Conservation (phyloP, 2,888 invertebrate genomes). For the Ommatoiulus sabulosus region DNA sequence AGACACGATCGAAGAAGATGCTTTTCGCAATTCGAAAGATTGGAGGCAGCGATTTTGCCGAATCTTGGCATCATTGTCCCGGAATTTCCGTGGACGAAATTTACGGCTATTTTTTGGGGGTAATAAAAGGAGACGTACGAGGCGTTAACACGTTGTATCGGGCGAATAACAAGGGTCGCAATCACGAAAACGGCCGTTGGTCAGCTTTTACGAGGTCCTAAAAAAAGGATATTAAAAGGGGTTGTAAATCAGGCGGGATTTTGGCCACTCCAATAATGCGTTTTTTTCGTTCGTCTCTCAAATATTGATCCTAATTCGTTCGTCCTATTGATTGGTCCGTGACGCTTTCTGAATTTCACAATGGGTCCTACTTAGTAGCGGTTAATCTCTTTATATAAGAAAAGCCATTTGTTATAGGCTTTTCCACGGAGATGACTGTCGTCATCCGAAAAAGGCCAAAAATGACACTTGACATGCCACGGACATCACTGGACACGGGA, state of each 20-base stretch:
- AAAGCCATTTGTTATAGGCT: constrained; percentile 1
- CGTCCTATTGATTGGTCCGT: neutral
- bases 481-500: neutral
- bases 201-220: neutral
- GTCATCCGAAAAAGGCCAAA: neutral
- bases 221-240: neutral
- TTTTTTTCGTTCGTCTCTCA: neutral
- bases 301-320: neutral
- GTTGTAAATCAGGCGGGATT: neutral
- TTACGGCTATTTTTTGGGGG: neutral
- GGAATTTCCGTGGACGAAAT: neutral
- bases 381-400: constrained; percentile 1
- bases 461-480: neutral
- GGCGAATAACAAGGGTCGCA: neutral
- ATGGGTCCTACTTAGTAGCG: neutral
- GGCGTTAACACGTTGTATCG: neutral
- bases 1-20: too few relatives aligned
- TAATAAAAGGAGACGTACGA: neutral
- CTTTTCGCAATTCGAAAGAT: too few relatives aligned
- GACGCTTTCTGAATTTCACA: neutral
- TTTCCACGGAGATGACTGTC: neutral
- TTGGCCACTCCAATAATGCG: neutral
- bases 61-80: too few relatives aligned
- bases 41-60: too few relatives aligned
- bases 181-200: neutral